These are phyloP conservation scores for Thymelicus sylvestris DNA, from an alignment of 2,888 invertebrate species.

Conservation along the genomic window DNA sequence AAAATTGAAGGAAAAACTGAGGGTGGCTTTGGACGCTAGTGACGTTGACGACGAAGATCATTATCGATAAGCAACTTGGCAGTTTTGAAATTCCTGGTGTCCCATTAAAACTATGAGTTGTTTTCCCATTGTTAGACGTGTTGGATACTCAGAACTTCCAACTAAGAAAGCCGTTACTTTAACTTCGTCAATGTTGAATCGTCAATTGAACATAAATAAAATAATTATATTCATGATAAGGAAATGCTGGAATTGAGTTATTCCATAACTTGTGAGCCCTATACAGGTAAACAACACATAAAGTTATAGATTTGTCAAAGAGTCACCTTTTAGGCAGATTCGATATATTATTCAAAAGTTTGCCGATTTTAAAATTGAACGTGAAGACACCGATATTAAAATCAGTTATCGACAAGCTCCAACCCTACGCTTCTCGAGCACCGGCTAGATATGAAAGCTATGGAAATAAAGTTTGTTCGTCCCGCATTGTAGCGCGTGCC, in stretches of 20 bases:
- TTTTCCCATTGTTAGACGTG: too few relatives aligned
- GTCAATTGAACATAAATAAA: too few relatives aligned
- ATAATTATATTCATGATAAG: too few relatives aligned
- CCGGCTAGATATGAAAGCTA: conserved; percentile 75
- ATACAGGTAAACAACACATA: too few relatives aligned
- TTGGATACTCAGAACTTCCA: neutral
- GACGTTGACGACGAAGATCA: conserved; percentile 41
- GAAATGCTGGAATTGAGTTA: too few relatives aligned
- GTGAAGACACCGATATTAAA: conserved; percentile 14
- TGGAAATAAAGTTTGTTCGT: conserved; percentile 81
- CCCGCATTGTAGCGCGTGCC: conserved; percentile 72
- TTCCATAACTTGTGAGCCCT: too few relatives aligned
- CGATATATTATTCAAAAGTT: too few relatives aligned
- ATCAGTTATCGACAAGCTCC: conserved; percentile 32
- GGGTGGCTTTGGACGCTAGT: conserved; percentile 67
- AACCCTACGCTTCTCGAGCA: conserved; percentile 51
- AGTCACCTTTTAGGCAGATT: too few relatives aligned
- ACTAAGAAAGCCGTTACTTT: neutral
- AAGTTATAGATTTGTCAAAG: too few relatives aligned
- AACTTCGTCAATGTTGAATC: too few relatives aligned
- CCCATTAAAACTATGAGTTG: too few relatives aligned
- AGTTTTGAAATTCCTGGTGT: neutral
- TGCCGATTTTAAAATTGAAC: neutral
- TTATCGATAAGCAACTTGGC: conserved; percentile 13
- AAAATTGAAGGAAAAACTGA: conserved; percentile 83